These are phyloP conservation scores for Lophochroa leadbeateri DNA, from an alignment of 2,113 vertebrate species.

Conservation along the genomic window DNA sequence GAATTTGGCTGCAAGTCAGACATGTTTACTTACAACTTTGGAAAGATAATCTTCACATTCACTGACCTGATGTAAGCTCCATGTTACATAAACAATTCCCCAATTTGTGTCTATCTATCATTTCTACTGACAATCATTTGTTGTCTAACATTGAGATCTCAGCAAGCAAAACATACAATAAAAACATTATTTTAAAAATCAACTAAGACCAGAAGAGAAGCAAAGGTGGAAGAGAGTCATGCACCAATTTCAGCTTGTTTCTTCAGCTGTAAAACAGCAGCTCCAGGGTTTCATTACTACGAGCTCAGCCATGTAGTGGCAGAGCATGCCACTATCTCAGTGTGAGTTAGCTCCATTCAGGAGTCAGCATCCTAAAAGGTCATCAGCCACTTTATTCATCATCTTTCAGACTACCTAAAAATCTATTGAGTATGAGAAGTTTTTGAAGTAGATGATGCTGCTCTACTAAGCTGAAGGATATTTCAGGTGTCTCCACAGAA, in stretches of 20 bases:
- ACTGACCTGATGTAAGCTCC: not conserved
- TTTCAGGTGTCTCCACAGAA: not conserved
- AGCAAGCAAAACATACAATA: not conserved
- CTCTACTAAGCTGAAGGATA: not conserved
- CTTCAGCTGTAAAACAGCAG: not conserved
- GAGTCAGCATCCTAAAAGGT: not conserved
- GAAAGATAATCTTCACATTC: not conserved
- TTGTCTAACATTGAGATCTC: not conserved
- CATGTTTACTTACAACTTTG: not conserved
- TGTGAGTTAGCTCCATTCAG: not conserved
- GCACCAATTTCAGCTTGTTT: not conserved
- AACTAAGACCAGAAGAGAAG: not conserved
- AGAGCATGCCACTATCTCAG: not conserved
- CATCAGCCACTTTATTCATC: not conserved
- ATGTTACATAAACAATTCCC: not conserved
- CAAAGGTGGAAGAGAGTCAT: not conserved
- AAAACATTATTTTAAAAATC: not conserved
- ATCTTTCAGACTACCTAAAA: not conserved
- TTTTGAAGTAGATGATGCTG: not conserved
- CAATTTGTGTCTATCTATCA: not conserved
- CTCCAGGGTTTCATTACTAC: not conserved
- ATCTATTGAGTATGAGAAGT: not conserved
- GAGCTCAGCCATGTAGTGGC: not conserved
- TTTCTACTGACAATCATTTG: not conserved
- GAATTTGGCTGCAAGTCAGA: not conserved